Percentiles rank a stretch among this genome's conserved stretches.
phyloP scores from a whole-genome alignment of 2,113 vertebrate genomes.

The Condylura cristata region DNA sequence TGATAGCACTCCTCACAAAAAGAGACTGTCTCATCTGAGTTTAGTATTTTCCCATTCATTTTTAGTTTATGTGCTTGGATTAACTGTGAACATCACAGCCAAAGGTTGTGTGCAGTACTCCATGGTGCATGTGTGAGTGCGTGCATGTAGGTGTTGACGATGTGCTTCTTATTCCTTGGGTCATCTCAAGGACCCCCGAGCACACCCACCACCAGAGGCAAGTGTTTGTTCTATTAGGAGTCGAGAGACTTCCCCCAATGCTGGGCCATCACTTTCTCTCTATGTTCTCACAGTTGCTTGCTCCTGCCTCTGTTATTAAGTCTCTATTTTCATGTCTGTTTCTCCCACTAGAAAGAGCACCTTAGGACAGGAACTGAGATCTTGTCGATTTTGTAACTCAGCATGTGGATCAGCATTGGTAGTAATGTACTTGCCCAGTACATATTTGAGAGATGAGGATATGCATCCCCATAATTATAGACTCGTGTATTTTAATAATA shows the following conservation, averaged over 20 bases:
- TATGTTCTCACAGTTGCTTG: neutral
- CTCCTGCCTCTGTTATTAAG: neutral
- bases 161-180: neutral
- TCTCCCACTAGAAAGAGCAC: constrained; percentile 10
- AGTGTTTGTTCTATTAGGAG: neutral
- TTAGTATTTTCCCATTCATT: neutral
- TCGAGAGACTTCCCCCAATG: neutral
- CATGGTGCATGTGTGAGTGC: too few relatives aligned
- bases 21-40: neutral
- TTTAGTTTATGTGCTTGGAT: neutral
- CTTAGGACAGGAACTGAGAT: neutral
- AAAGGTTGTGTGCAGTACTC: neutral
- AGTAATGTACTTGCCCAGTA: neutral
- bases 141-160: neutral
- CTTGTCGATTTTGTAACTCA: constrained; percentile 26
- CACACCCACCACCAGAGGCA: neutral
- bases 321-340: constrained; percentile 8
- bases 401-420: neutral
- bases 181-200: neutral
- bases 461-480: constrained; percentile 45
- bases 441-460: constrained; percentile 60
- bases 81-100: neutral
- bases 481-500: constrained; percentile 67
- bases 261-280: neutral
- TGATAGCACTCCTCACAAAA: neutral